Percentiles rank a stretch among this genome's conserved stretches.
These are phyloP conservation scores for Allolobophora icterica DNA, from an alignment of 2,888 invertebrate species.

Conservation along the genomic window DNA sequence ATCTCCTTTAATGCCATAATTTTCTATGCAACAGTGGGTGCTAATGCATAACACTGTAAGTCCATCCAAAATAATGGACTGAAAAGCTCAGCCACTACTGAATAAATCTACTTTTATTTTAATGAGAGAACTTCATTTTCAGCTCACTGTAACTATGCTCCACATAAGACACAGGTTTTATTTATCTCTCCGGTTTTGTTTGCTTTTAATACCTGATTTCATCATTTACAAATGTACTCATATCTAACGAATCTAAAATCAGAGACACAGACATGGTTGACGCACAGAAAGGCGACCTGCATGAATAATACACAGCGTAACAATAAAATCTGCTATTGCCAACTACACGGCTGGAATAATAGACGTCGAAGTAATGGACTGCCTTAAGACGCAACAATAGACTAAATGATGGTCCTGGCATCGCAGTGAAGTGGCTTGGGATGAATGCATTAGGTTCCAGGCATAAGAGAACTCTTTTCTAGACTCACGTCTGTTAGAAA, in stretches of 20 bases:
- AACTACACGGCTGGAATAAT: not conserved
- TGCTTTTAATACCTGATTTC: not conserved
- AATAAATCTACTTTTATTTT: not conserved
- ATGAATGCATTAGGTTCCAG: not conserved
- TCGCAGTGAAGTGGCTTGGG: not conserved
- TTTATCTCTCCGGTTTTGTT: not conserved
- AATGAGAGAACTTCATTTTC: not conserved
- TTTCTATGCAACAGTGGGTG: not conserved
- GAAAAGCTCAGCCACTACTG: too few species aligned
- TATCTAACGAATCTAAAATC: not conserved
- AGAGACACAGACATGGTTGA: not conserved
- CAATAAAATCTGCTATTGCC: not conserved
- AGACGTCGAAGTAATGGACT: not conserved
- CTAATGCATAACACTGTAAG: too few species aligned
- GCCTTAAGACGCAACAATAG: not conserved
- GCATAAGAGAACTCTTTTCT: not conserved
- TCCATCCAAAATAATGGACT: too few species aligned
- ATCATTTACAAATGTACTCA: not conserved
- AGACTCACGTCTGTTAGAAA: not conserved
- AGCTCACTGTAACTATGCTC: not conserved
- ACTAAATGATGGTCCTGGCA: not conserved
- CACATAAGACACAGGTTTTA: not conserved
- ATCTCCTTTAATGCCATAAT: too few species aligned
- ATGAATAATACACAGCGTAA: not conserved
- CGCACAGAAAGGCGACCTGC: not conserved